Percentiles rank a stretch among this genome's conserved stretches.
Evolutionary conservation across 2,888 invertebrate genomes (phyloP).

Genomic region (Drosophila villosipedis): DNA sequence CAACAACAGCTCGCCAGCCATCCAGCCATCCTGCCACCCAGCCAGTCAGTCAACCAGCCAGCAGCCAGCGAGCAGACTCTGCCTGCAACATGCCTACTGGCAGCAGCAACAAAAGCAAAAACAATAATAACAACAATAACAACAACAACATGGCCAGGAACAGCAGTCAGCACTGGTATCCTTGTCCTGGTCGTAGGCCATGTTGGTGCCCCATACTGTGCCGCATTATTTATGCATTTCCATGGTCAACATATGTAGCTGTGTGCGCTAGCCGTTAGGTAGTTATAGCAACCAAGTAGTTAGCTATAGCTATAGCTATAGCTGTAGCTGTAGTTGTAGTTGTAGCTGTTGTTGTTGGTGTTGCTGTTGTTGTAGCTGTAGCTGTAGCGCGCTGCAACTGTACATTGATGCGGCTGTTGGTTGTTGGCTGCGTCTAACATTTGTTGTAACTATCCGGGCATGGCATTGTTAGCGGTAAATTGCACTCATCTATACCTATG

Average conservation of each 20-base stretch:
- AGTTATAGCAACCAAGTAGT: slow-evolving; percentile 70
- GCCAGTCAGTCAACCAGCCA: slow-evolving; percentile 24
- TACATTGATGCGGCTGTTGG: slow-evolving; percentile 38
- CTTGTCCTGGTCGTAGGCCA: slow-evolving; percentile 68
- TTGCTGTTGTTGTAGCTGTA: background rate
- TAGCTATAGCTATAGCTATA: slow-evolving; percentile 47
- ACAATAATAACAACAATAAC: slow-evolving; percentile 20
- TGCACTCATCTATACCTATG: slow-evolving; percentile 76
- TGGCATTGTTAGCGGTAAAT: slow-evolving; percentile 81
- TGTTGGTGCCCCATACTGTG: slow-evolving; percentile 69
- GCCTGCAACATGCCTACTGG: slow-evolving; percentile 56
- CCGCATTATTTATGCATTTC: slow-evolving; percentile 80
- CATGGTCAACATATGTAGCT: slow-evolving; percentile 78
- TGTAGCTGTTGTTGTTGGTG: background rate
- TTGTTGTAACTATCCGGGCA: slow-evolving; percentile 78
- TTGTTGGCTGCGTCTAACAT: slow-evolving; percentile 75
- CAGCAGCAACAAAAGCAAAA: slow-evolving; percentile 27
- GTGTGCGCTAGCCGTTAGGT: slow-evolving; percentile 64
- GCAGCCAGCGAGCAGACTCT: slow-evolving; percentile 25
- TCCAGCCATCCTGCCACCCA: background rate
- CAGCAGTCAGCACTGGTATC: slow-evolving; percentile 41
- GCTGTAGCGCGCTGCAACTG: slow-evolving; percentile 29
- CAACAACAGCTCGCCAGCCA: slow-evolving; percentile 26
- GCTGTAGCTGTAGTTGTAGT: background rate
- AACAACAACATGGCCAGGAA: slow-evolving; percentile 11